Conservation (phyloP, 1,140 invertebrate genomes). For the Caerostris darwini region DNA sequence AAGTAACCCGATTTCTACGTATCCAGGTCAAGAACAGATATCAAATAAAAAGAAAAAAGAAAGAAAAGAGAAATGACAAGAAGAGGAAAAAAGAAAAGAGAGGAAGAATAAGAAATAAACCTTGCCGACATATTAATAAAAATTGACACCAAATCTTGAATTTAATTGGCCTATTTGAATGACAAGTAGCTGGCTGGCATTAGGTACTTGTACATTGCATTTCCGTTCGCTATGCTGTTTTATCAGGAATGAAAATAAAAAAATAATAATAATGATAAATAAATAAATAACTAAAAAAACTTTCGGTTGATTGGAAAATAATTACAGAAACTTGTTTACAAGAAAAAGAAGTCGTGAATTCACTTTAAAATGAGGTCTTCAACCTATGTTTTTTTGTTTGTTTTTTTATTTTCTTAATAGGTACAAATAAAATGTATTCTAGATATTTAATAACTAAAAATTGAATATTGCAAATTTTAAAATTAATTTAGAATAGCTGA, state of each 20-base stretch:
- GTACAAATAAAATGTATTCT: too few species aligned
- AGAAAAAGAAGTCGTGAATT: background rate
- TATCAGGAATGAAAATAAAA: too few species aligned
- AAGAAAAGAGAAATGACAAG: slow-evolving; percentile 8
- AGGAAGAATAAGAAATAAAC: slow-evolving; percentile 46
- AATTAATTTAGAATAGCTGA: too few species aligned
- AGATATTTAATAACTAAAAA: too few species aligned
- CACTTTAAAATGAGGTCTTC: too few species aligned
- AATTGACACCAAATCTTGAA: slow-evolving; percentile 64
- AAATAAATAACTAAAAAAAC: too few species aligned
- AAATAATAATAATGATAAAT: too few species aligned
- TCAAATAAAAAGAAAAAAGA: background rate
- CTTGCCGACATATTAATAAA: slow-evolving; percentile 66
- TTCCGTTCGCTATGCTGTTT: slow-evolving; percentile 3
- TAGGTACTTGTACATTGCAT: background rate
- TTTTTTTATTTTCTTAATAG: too few species aligned
- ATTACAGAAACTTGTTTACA: background rate
- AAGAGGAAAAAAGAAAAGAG: background rate
- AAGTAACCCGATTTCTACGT: slow-evolving; percentile 64
- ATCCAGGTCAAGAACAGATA: slow-evolving; percentile 73
- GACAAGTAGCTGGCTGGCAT: slow-evolving; percentile 18
- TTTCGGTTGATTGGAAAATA: background rate
- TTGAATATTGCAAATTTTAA: too few species aligned
- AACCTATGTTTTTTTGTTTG: too few species aligned
- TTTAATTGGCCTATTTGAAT: slow-evolving; percentile 76